These are phyloP conservation scores for Plectus sambesii DNA, from an alignment of 1,140 invertebrate genomes.

Conservation along the genomic window DNA sequence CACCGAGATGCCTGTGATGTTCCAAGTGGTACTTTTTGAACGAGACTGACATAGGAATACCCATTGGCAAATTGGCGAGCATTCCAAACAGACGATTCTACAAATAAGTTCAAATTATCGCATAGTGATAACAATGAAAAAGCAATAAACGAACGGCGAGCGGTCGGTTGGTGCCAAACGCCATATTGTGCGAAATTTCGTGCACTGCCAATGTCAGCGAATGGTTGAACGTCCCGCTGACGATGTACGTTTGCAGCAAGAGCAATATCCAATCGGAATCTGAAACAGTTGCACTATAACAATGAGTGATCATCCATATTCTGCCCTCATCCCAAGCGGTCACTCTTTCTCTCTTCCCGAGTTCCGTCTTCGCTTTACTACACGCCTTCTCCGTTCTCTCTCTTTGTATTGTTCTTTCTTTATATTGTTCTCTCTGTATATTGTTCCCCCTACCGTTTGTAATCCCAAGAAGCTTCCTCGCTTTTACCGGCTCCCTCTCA, in stretches of 20 bases:
- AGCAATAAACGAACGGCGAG: slow-evolving; percentile 45
- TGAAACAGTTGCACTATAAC: slow-evolving; percentile 22
- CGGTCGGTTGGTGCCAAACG: slow-evolving; percentile 80
- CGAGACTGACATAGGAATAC: slow-evolving; percentile 82
- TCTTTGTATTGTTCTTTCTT: no score
- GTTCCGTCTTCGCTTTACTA: no score
- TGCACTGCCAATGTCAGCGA: slow-evolving; percentile 91
- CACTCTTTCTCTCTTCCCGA: no score
- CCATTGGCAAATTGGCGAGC: slow-evolving; percentile 92
- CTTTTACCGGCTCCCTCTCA: no score
- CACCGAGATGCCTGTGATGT: slow-evolving; percentile 65
- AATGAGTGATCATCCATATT: neutral
- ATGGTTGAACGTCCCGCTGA: slow-evolving; percentile 64
- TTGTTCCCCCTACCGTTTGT: no score
- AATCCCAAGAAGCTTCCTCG: no score
- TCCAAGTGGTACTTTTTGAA: slow-evolving; percentile 98
- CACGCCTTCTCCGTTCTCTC: no score
- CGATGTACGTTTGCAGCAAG: slow-evolving; percentile 39
- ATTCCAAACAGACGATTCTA: slow-evolving; percentile 66
- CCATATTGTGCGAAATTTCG: slow-evolving; percentile 93
- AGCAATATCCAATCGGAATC: slow-evolving; percentile 39
- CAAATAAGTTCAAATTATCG: no score
- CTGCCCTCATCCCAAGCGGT: no score
- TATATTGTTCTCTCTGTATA: no score
- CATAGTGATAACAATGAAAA: slow-evolving; percentile 41